These are phyloP conservation scores for Nemurella pictetii DNA, from an alignment of 2,888 invertebrate genomes.

Conservation along the genomic window DNA sequence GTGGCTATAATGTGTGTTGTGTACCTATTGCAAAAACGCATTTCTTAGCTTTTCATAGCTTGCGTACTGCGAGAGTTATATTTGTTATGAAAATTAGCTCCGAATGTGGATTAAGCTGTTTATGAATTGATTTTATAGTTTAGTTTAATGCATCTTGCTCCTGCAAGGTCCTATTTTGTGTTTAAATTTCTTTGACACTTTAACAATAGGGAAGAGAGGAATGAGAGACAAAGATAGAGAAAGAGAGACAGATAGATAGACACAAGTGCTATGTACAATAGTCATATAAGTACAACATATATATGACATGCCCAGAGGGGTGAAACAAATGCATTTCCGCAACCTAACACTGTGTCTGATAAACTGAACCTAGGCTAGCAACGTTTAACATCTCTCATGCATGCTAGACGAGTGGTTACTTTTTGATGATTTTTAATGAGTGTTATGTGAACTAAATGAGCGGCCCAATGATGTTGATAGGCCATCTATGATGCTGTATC, in stretches of 20 bases:
- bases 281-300: conserved; percentile 3
- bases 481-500: not conserved
- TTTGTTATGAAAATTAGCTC: too few relatives aligned
- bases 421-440: not conserved
- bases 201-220: conserved; percentile 14
- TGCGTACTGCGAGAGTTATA: too few relatives aligned
- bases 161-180: too few relatives aligned
- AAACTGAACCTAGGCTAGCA: not conserved
- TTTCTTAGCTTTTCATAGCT: too few relatives aligned
- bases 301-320: conserved; percentile 1
- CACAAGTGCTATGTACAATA: conserved; percentile 22
- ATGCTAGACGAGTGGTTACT: not conserved
- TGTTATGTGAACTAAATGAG: conserved; percentile 2
- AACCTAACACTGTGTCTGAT: conserved; percentile 6
- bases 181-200: too few relatives aligned
- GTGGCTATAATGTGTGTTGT: too few relatives aligned
- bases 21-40: too few relatives aligned
- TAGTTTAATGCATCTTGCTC: too few relatives aligned
- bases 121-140: too few relatives aligned
- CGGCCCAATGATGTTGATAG: not conserved
- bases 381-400: not conserved
- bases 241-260: conserved; percentile 18
- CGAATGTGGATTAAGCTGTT: too few relatives aligned
- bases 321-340: not conserved
- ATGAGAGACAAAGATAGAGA: conserved; percentile 19